Conservation (phyloP, 2,888 invertebrate species). For the Melanargia galathea region DNA sequence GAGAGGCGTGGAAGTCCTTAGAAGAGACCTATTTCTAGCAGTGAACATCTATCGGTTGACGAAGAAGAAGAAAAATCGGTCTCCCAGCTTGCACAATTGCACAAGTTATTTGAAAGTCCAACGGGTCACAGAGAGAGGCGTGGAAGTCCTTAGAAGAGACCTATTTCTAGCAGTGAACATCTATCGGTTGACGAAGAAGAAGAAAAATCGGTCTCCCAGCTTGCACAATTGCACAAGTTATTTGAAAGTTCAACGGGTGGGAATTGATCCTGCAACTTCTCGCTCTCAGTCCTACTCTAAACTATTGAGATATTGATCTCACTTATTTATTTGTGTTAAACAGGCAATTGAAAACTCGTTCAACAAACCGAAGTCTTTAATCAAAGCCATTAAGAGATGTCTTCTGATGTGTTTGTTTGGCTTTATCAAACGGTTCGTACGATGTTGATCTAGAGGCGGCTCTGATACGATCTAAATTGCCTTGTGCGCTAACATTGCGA, state of each 20-base stretch:
- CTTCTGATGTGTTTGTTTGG: slow-evolving; percentile 30
- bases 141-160: too few species aligned
- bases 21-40: too few species aligned
- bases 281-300: background rate
- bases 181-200: too few species aligned
- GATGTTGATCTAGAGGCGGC: slow-evolving; percentile 34
- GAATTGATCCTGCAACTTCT: background rate
- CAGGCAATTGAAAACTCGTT: slow-evolving; percentile 16
- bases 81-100: too few species aligned
- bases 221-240: background rate
- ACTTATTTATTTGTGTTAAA: slow-evolving; percentile 1
- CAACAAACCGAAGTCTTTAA: slow-evolving; percentile 20
- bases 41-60: too few species aligned
- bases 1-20: too few species aligned
- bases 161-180: too few species aligned
- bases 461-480: slow-evolving; percentile 36
- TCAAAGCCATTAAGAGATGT: slow-evolving; percentile 15
- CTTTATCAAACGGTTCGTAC: slow-evolving; percentile 29
- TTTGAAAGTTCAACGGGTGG: background rate
- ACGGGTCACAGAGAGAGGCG: too few species aligned
- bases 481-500: slow-evolving; percentile 31
- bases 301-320: background rate
- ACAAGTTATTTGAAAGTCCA: too few species aligned
- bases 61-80: too few species aligned
- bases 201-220: too few species aligned